Conservation (phyloP, 1,140 invertebrate genomes). For the Drosophila rufa region DNA sequence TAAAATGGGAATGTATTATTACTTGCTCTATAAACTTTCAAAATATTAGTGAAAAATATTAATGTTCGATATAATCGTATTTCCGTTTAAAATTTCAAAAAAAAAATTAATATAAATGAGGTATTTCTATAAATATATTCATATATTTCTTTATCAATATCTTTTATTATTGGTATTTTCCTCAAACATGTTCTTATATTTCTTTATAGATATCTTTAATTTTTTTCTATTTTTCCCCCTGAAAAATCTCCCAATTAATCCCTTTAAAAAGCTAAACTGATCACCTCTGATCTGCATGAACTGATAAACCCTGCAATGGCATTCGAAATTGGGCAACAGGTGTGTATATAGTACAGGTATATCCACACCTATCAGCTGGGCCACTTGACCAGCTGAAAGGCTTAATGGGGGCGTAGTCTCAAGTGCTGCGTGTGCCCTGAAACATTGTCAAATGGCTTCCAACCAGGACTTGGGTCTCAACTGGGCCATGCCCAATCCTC, state of each 20-base stretch:
- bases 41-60: no score
- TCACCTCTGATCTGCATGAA: slow-evolving; percentile 17
- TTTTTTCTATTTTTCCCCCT: neutral
- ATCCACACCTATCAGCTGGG: neutral
- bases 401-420: slow-evolving; percentile 32
- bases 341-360: slow-evolving; percentile 16
- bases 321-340: slow-evolving; percentile 54
- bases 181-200: no score
- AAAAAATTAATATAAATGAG: no score
- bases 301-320: slow-evolving; percentile 4
- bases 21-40: no score
- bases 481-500: slow-evolving; percentile 1
- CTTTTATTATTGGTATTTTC: no score
- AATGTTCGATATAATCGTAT: no score
- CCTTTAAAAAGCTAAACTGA: neutral
- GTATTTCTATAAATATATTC: no score
- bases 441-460: slow-evolving; percentile 45
- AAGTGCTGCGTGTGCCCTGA: slow-evolving; percentile 16
- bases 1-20: no score
- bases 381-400: slow-evolving; percentile 50
- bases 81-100: no score
- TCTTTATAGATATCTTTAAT: neutral
- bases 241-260: neutral
- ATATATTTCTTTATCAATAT: neutral
- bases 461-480: slow-evolving; percentile 13